Evolutionary conservation across 1,140 invertebrate genomes (phyloP).

Genomic region (Chironomus tepperi): DNA sequence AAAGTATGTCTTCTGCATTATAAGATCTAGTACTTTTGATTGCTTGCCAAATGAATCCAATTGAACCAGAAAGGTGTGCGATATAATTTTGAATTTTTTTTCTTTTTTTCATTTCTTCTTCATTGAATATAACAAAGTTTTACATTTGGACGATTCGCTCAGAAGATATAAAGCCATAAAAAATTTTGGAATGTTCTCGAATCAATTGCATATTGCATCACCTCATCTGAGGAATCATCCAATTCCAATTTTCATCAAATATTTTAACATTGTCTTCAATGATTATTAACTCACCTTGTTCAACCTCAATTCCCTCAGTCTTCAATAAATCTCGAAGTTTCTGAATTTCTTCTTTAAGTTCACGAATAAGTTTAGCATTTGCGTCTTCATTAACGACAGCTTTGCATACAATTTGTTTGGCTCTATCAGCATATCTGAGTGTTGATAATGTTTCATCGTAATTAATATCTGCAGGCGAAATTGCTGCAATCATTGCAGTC

Average conservation of each 20-base stretch:
- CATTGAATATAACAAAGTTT: slow-evolving; percentile 14
- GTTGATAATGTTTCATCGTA: slow-evolving; percentile 97
- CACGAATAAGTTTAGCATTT: slow-evolving; percentile 96
- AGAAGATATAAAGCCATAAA: too few relatives aligned
- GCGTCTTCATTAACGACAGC: slow-evolving; percentile 99
- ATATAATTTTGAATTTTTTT: not conserved
- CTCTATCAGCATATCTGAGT: slow-evolving; percentile 91
- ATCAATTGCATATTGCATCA: too few relatives aligned
- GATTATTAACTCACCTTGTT: slow-evolving; percentile 59
- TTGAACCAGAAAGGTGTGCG: not conserved
- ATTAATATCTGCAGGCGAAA: slow-evolving; percentile 95
- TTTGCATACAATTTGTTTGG: slow-evolving; percentile 99
- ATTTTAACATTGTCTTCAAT: too few relatives aligned
- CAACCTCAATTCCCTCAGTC: slow-evolving; percentile 93
- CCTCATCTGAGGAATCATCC: too few relatives aligned
- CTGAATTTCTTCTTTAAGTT: slow-evolving; percentile 97
- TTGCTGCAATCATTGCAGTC: slow-evolving; percentile 96
- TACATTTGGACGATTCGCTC: not conserved
- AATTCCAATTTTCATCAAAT: too few relatives aligned
- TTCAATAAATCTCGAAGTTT: slow-evolving; percentile 86
- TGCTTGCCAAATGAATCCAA: not conserved
- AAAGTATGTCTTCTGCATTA: not conserved
- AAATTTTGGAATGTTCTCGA: too few relatives aligned
- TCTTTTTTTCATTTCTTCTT: too few relatives aligned
- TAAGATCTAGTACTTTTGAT: not conserved